phyloP scores from a whole-genome alignment of 2,888 invertebrate genomes.

The Amitus sp. region DNA sequence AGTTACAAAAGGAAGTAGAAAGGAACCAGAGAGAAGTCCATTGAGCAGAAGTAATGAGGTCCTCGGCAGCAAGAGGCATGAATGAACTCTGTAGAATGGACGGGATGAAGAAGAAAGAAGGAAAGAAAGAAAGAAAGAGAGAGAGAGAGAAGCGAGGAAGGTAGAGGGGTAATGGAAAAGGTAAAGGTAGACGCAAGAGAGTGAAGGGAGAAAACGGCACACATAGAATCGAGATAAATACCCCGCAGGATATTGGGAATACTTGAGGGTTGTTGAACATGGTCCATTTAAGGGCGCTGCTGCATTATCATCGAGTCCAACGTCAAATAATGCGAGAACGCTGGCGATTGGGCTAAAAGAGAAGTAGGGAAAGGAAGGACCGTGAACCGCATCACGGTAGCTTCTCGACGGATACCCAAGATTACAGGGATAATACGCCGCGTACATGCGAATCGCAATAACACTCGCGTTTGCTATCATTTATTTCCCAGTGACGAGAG shows the following conservation, averaged over 20 bases:
- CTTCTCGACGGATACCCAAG: conserved; percentile 37
- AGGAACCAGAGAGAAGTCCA: conserved; percentile 49
- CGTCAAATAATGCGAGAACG: conserved; percentile 43
- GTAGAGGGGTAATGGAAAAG: conserved; percentile 10
- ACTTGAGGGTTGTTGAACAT: conserved; percentile 62
- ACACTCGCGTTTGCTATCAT: conserved; percentile 20
- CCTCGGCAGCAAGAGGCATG: conserved; percentile 60
- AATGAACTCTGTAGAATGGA: conserved; percentile 51
- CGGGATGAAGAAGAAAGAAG: background rate
- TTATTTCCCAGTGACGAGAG: conserved; percentile 19
- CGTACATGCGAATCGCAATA: conserved; percentile 34
- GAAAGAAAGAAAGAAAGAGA: conserved; percentile 18
- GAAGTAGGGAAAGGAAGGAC: conserved; percentile 1
- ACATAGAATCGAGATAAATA: conserved; percentile 53
- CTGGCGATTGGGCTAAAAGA: background rate
- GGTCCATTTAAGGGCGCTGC: conserved; percentile 54
- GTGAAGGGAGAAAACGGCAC: conserved; percentile 32
- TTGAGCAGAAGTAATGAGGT: conserved; percentile 62
- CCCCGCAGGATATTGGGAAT: conserved; percentile 65
- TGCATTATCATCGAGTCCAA: conserved; percentile 61
- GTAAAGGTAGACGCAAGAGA: conserved; percentile 31
- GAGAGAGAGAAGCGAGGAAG: conserved; percentile 28
- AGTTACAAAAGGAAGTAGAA: no score
- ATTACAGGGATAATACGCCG: conserved; percentile 38
- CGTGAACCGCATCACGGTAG: conserved; percentile 35